Percentiles rank a stretch among this genome's conserved stretches.
phyloP scores from a whole-genome alignment of 2,797 vertebrate genomes.

The Lagodon rhomboides region DNA sequence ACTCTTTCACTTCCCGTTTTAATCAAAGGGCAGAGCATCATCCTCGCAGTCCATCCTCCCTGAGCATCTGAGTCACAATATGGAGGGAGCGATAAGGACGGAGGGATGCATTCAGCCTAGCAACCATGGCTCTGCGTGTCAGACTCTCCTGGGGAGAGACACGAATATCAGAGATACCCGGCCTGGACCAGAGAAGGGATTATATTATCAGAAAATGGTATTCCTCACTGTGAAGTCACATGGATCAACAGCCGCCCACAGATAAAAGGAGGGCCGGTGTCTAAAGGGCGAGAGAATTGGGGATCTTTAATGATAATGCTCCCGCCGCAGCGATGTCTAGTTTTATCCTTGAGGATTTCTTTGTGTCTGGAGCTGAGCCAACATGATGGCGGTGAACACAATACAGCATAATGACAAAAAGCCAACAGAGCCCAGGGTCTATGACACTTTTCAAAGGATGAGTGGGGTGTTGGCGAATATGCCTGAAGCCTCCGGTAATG shows the following conservation, averaged over 20 bases:
- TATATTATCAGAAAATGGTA: conserved; percentile 78
- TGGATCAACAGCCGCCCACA: conserved; percentile 56
- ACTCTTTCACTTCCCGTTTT: conserved; percentile 53
- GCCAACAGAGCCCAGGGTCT: conserved; percentile 28
- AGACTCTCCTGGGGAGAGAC: conserved; percentile 68
- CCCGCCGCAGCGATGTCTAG: conserved; percentile 29
- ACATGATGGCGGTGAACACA: conserved; percentile 42
- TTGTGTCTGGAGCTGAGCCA: conserved; percentile 56
- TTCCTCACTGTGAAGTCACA: conserved; percentile 66
- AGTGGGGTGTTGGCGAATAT: conserved; percentile 19
- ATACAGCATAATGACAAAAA: conserved; percentile 44
- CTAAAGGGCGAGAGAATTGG: conserved; percentile 52
- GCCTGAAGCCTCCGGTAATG: conserved; percentile 26
- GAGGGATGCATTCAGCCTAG: conserved; percentile 56
- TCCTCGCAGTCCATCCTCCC: conserved; percentile 16
- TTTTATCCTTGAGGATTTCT: conserved; percentile 63
- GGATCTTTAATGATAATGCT: conserved; percentile 65
- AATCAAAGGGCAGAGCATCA: conserved; percentile 52
- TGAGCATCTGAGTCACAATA: conserved; percentile 64
- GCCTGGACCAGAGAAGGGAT: conserved; percentile 64
- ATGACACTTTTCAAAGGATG: conserved; percentile 36
- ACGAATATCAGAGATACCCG: conserved; percentile 64
- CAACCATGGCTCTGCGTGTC: conserved; percentile 52
- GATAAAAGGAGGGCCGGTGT: conserved; percentile 63
- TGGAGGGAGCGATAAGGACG: conserved; percentile 75